Base-by-base conservation (phyloP, 2,888 invertebrate species). In the Steromphala cineraria region DNA sequence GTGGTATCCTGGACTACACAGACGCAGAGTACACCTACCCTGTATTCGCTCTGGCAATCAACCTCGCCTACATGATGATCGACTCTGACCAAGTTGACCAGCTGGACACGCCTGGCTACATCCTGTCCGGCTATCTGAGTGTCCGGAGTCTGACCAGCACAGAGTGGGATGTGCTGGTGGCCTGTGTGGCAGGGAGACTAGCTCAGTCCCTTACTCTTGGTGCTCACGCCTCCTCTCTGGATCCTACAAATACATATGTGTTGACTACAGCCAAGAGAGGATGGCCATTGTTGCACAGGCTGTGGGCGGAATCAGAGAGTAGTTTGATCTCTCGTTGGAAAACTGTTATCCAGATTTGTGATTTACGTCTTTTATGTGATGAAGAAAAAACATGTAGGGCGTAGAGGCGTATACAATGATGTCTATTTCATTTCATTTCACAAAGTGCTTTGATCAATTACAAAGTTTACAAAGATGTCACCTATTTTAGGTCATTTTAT, bases 161-260 rank as follows among this genome's bases (percentile, higher is more conserved):
- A 0, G 97, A 97, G 89, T 94, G 95, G 85, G 92, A 94, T 56
- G 94, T 96, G 62, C 91, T 97, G 55, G 96, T 96, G 94, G 94
- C 95, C 31, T 96, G 97, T 89, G 95, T 98, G 4, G 96, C 96
- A 71, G 96, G 96, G 0, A 95, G 98, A 71, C 94, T 98, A 15
- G 96, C 96, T 82, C 98, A 98, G 92, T 97, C 97, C 87, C 93
- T 98, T 15, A 95, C 97, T 0, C 92, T 97, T 77, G 97, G 98
- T 0, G 95, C 96, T 0, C 97, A 98, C 93, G 95, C 96, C 0
- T 94, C 95, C 87, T 93, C 95, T 1, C 95, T 95, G 80, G 96
- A 98, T 91, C 97, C 97, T 0, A 94, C 94, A 2, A 98, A 98
- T 93, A 94, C 95, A 0, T 98, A 98, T 93, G 94, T 98, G 0